A percentile compares a stretch with the other conserved stretches of the same genome.
These are phyloP conservation scores for Drosophila aldrichi DNA, from an alignment of 2,888 invertebrate genomes.

Conservation along the genomic window DNA sequence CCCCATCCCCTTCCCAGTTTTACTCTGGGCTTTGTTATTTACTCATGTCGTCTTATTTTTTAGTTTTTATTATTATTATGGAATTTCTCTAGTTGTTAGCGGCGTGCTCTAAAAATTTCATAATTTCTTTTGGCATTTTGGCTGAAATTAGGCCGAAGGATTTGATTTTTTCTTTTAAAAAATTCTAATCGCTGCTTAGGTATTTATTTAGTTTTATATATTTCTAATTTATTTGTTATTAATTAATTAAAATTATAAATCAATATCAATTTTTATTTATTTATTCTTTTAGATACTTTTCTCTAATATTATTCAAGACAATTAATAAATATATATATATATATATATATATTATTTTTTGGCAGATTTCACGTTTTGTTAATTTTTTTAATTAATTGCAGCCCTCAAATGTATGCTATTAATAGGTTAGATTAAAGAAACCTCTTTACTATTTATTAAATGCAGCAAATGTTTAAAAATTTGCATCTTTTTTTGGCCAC, in stretches of 20 bases:
- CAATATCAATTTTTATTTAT: no score
- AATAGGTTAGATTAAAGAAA: slow-evolving; percentile 5
- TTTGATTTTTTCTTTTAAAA: not conserved
- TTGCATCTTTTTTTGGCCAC: not conserved
- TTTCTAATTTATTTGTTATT: not conserved
- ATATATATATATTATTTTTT: not conserved
- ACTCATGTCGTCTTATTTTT: not conserved
- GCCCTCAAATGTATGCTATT: slow-evolving; percentile 27
- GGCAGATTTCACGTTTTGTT: not conserved
- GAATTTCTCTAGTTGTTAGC: slow-evolving; percentile 17
- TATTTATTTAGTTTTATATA: not conserved
- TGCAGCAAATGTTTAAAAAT: not conserved
- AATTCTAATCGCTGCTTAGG: not conserved
- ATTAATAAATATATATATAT: not conserved
- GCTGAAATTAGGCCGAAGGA: slow-evolving; percentile 16
- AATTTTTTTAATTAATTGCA: not conserved
- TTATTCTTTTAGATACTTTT: not conserved
- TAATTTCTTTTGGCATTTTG: slow-evolving; percentile 9
- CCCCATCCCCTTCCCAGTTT: slow-evolving; percentile 2
- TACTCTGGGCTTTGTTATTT: not conserved
- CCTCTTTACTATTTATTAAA: not conserved
- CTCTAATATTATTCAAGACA: not conserved
- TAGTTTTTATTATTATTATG: not conserved
- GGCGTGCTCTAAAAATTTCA: slow-evolving; percentile 16
- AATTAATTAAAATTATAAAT: not conserved